A percentile compares a stretch with the other conserved stretches of the same genome.
These are phyloP conservation scores for Pelecanoides urinatrix DNA, from an alignment of 2,113 vertebrate genomes.

Conservation along the genomic window DNA sequence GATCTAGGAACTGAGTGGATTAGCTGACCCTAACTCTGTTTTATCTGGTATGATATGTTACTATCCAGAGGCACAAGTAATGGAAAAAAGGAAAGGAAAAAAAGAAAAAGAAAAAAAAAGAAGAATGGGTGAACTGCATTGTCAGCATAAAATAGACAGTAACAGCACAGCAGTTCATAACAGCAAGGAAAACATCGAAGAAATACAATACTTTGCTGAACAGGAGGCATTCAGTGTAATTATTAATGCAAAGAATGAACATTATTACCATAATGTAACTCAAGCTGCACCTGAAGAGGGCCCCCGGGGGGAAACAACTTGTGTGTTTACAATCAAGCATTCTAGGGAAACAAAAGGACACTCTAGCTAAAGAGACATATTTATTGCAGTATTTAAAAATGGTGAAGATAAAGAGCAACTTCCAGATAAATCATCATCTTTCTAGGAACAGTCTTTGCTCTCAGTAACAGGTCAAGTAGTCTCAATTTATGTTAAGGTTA, in stretches of 20 bases:
- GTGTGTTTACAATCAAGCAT: not conserved
- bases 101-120: not conserved
- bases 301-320: not conserved
- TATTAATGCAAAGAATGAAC: slow-evolving; percentile 21
- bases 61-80: not conserved
- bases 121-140: not conserved
- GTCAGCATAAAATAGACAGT: not conserved
- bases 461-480: not conserved
- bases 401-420: not conserved
- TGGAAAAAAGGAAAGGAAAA: not conserved
- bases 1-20: not conserved
- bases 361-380: not conserved
- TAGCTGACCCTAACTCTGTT: not conserved
- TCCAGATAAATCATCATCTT: not conserved
- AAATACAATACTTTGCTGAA: not conserved
- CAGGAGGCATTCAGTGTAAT: not conserved
- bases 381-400: not conserved
- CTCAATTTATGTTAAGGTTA: not conserved
- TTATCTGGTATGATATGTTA: not conserved
- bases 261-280: slow-evolving; percentile 1
- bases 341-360: not conserved
- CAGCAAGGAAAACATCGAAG: not conserved
- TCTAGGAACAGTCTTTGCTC: not conserved
- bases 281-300: not conserved
- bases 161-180: not conserved